A percentile compares a stretch with the other conserved stretches of the same genome.
Evolutionary conservation across 2,797 vertebrate species (phyloP).

Genomic region (Masticophis lateralis): DNA sequence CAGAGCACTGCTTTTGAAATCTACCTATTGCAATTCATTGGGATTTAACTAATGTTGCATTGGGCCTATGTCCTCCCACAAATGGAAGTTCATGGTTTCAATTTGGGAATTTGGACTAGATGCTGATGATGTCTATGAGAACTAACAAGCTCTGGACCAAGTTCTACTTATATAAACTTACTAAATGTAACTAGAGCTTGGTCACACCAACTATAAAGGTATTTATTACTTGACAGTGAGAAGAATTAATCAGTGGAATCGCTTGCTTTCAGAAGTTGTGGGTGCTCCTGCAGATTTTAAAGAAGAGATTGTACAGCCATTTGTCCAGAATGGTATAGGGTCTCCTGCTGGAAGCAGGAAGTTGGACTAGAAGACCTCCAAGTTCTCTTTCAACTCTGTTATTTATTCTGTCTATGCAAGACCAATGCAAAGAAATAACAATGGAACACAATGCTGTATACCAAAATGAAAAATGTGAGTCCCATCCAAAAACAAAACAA

Average conservation of each 20-base stretch:
- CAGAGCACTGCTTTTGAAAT: background rate
- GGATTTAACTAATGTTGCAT: background rate
- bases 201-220: background rate
- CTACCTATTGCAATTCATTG: background rate
- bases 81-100: background rate
- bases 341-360: background rate
- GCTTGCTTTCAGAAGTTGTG: background rate
- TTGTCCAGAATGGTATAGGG: background rate
- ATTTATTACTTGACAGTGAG: background rate
- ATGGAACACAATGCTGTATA: background rate
- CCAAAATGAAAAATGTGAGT: background rate
- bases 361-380: background rate
- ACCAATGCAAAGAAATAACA: background rate
- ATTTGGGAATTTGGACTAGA: background rate
- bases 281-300: background rate
- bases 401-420: background rate
- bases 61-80: background rate
- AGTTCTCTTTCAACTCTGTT: background rate
- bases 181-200: background rate
- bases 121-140: background rate
- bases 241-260: background rate
- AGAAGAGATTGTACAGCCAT: background rate
- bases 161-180: background rate
- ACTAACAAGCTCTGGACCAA: background rate
- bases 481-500: background rate